These are phyloP conservation scores for Typhlomys cinereus DNA, from an alignment of 2,113 vertebrate species.

Conservation along the genomic window DNA sequence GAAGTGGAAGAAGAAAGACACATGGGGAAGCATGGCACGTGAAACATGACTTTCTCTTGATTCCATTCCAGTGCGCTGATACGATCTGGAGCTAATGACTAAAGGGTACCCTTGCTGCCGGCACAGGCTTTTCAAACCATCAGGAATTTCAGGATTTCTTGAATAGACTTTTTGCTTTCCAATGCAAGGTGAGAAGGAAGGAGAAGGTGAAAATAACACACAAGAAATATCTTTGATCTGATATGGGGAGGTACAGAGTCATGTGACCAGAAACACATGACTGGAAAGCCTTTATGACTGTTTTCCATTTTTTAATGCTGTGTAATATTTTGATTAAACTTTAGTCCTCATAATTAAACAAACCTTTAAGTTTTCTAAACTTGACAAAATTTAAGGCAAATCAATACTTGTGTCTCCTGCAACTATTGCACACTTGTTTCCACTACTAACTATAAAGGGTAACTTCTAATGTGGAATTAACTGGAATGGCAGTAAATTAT, in stretches of 20 bases:
- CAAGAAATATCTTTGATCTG: constrained; percentile 80
- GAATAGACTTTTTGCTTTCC: constrained; percentile 63
- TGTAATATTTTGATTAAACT: constrained; percentile 47
- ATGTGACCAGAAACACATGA: constrained; percentile 53
- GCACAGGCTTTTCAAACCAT: constrained; percentile 75
- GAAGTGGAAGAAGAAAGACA: constrained; percentile 79
- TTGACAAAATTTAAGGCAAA: constrained; percentile 64
- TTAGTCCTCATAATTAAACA: constrained; percentile 28
- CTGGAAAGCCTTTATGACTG: constrained; percentile 67
- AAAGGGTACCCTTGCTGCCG: constrained; percentile 67
- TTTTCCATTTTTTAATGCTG: constrained; percentile 28
- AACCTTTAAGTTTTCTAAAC: constrained; percentile 48
- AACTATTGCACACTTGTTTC: constrained; percentile 53
- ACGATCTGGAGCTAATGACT: constrained; percentile 73
- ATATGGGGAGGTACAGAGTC: not conserved
- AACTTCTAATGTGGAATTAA: constrained; percentile 70
- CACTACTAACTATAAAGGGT: constrained; percentile 80
- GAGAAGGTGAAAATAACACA: constrained; percentile 73
- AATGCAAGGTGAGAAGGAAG: constrained; percentile 65
- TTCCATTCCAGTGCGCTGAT: constrained; percentile 68
- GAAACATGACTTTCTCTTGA: constrained; percentile 71
- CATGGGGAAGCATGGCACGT: constrained; percentile 72
- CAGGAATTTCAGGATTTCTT: constrained; percentile 77
- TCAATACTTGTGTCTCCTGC: constrained; percentile 72
- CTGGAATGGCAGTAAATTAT: constrained; percentile 68